These are phyloP conservation scores for Panagrolaimus sp. DNA, from an alignment of 1,140 invertebrate genomes.

Conservation along the genomic window DNA sequence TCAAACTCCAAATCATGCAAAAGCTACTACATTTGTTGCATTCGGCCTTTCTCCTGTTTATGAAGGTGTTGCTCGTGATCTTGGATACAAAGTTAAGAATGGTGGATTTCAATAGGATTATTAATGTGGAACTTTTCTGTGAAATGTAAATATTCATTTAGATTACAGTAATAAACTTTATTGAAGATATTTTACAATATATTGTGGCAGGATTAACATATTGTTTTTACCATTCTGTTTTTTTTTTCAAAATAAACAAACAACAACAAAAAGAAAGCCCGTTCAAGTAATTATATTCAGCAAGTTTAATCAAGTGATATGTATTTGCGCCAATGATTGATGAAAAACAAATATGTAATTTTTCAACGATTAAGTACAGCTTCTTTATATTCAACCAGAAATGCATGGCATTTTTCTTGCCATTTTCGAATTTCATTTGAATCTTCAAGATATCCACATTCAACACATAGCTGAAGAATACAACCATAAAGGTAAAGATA, in stretches of 20 bases:
- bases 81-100: conserved; percentile 1
- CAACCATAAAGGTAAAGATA: not conserved
- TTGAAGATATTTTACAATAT: too few species aligned
- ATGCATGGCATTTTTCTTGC: not conserved
- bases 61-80: conserved; percentile 1
- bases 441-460: not conserved
- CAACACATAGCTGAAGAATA: not conserved
- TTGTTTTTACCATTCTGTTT: too few species aligned
- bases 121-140: not conserved
- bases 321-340: too few species aligned
- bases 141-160: too few species aligned
- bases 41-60: not conserved
- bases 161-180: too few species aligned
- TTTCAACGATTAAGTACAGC: not conserved
- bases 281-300: not conserved
- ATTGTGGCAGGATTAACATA: too few species aligned
- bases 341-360: too few species aligned
- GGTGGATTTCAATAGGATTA: conserved; percentile 4
- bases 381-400: conserved; percentile 4
- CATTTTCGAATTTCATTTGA: not conserved
- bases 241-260: too few species aligned
- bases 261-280: not conserved
- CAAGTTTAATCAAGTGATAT: not conserved
- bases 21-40: conserved; percentile 1
- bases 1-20: not conserved